phyloP scores from a whole-genome alignment of 2,888 invertebrate genomes.

The Drosophila diplacantha region DNA sequence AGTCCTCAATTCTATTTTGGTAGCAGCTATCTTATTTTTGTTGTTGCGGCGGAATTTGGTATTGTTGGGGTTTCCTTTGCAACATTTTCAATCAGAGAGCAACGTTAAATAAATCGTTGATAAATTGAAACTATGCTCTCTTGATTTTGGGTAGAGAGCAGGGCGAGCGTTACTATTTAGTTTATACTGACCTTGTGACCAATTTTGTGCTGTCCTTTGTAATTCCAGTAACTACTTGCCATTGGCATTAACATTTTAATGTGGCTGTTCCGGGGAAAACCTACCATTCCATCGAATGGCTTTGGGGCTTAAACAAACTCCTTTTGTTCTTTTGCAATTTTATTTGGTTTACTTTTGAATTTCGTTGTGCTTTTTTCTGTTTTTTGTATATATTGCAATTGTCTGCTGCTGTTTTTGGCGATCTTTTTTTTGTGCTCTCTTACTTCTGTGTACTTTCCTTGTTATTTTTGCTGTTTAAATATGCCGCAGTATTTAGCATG shows the following conservation, averaged over 20 bases:
- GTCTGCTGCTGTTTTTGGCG: conserved; percentile 18
- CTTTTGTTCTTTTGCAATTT: conserved; percentile 59
- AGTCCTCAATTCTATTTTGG: conserved; percentile 51
- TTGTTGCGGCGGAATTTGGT: conserved; percentile 15
- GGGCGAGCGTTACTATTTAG: neutral
- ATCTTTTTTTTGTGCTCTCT: conserved; percentile 26
- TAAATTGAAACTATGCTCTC: conserved; percentile 5
- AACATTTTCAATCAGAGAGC: conserved; percentile 16
- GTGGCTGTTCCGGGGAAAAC: conserved; percentile 13
- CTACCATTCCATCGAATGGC: conserved; percentile 1
- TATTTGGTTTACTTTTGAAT: conserved; percentile 50
- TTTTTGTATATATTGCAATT: conserved; percentile 20
- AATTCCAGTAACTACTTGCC: conserved; percentile 52
- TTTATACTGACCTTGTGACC: conserved; percentile 14
- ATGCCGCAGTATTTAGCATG: conserved; percentile 70
- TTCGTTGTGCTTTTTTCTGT: conserved; percentile 5
- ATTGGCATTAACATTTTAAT: conserved; percentile 67
- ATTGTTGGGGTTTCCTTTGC: conserved; percentile 14
- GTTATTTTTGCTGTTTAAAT: conserved; percentile 54
- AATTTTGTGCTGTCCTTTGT: conserved; percentile 32
- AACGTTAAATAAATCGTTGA: conserved; percentile 7
- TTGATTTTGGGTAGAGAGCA: neutral
- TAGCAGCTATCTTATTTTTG: conserved; percentile 22
- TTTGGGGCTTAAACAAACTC: conserved; percentile 33
- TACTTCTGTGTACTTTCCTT: conserved; percentile 39